Evolutionary conservation across 2,113 vertebrate genomes (phyloP).

Genomic region (Oryzias woworae): DNA sequence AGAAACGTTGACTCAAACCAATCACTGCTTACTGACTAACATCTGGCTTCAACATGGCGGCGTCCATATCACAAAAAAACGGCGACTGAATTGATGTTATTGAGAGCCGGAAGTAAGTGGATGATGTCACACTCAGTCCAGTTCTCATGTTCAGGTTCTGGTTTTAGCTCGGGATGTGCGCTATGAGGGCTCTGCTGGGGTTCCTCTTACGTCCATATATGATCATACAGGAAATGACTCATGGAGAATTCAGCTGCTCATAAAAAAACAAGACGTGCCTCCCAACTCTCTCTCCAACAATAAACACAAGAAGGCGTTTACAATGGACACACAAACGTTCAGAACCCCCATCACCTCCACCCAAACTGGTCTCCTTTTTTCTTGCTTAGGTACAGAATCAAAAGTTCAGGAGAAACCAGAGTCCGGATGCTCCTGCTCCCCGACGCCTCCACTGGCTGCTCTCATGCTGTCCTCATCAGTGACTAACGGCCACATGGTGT

Average conservation of each 20-base stretch:
- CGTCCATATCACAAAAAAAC: too few relatives aligned
- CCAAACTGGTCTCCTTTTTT: slow-evolving; percentile 9
- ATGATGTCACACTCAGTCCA: too few relatives aligned
- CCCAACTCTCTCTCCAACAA: slow-evolving; percentile 15
- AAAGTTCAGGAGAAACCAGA: slow-evolving; percentile 19
- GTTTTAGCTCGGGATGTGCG: too few relatives aligned
- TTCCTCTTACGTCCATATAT: slow-evolving; percentile 52
- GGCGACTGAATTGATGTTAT: too few relatives aligned
- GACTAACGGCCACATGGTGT: slow-evolving; percentile 47
- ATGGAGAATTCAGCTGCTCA: slow-evolving; percentile 35
- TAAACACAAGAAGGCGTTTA: slow-evolving; percentile 12
- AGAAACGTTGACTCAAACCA: too few relatives aligned
- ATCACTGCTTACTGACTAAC: too few relatives aligned
- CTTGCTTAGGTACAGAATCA: slow-evolving; percentile 10
- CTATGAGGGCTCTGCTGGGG: slow-evolving; percentile 45
- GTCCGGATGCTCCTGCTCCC: slow-evolving; percentile 34
- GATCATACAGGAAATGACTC: slow-evolving; percentile 64
- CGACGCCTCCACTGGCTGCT: slow-evolving; percentile 23
- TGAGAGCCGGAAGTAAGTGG: too few relatives aligned
- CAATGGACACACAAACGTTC: slow-evolving; percentile 11
- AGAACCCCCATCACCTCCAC: neutral
- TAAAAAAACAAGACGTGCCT: slow-evolving; percentile 37
- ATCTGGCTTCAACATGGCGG: too few relatives aligned
- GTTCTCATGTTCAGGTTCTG: too few relatives aligned
- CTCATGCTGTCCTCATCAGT: slow-evolving; percentile 41